A percentile compares a stretch with the other conserved stretches of the same genome.
Conservation (phyloP, 2,888 invertebrate species). For the Galerucella pusilla region DNA sequence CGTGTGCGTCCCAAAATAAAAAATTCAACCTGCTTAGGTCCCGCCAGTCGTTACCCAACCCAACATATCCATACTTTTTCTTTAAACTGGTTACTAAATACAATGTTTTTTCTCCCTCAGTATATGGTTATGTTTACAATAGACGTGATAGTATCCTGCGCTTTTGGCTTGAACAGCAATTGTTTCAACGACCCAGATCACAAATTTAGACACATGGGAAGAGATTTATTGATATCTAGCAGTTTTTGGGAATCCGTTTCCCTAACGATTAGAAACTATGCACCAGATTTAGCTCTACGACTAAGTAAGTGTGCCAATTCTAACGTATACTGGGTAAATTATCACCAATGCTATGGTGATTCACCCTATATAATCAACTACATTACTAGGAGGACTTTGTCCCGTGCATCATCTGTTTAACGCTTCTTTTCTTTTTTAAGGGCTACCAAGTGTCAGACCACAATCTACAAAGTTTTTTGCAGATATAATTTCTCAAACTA, state of each 20-base stretch:
- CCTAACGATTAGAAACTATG: neutral
- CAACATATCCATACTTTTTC: neutral
- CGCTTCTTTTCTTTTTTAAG: neutral
- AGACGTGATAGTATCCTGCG: conserved; percentile 71
- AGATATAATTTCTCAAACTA: conserved; percentile 32
- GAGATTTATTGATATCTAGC: conserved; percentile 28
- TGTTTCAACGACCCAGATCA: conserved; percentile 65
- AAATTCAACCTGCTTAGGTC: no score
- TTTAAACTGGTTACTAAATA: no score
- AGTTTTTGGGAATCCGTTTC: neutral
- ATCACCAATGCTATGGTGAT: no score
- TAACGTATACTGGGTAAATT: neutral
- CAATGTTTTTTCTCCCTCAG: conserved; percentile 1
- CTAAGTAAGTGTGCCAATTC: neutral
- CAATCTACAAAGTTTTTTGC: conserved; percentile 18
- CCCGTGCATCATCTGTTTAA: no score
- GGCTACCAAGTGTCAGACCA: neutral
- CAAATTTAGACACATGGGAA: conserved; percentile 59
- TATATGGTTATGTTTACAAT: conserved; percentile 69
- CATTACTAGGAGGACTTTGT: no score
- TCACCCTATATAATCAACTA: no score
- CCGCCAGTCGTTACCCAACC: neutral
- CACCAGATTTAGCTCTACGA: conserved; percentile 5
- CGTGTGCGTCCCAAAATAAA: no score
- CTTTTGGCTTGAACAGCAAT: conserved; percentile 71